Percentiles rank a stretch among this genome's conserved stretches.
Evolutionary conservation across 2,888 invertebrate genomes (phyloP).

Genomic region (Criorhina ranunculi): DNA sequence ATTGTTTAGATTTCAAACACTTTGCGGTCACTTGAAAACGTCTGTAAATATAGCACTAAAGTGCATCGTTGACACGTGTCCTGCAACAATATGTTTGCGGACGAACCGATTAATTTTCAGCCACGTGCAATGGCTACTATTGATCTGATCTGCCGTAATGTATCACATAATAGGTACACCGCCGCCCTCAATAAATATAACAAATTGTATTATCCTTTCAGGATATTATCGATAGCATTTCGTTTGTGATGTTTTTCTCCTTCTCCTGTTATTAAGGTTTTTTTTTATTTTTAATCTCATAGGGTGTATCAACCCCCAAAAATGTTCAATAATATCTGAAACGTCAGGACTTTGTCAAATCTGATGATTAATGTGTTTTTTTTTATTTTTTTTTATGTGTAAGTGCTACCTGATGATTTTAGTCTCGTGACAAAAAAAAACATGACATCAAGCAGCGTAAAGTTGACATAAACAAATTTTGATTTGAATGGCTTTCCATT

Average conservation of each 20-base stretch:
- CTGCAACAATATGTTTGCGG: constrained; percentile 71
- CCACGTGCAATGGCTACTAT: constrained; percentile 66
- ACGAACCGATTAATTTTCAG: constrained; percentile 72
- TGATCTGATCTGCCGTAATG: constrained; percentile 70
- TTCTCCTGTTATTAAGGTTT: constrained; percentile 30
- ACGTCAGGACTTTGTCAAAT: constrained; percentile 66
- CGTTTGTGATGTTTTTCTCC: constrained; percentile 8
- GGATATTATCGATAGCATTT: constrained; percentile 45
- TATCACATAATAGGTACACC: constrained; percentile 44
- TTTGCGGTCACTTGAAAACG: constrained; percentile 70
- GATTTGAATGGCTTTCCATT: constrained; percentile 83
- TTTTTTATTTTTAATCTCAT: constrained; percentile 42
- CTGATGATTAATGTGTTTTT: constrained; percentile 66
- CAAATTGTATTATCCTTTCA: constrained; percentile 72
- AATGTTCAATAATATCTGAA: constrained; percentile 15
- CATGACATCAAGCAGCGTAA: constrained; percentile 48
- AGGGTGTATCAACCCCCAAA: constrained; percentile 16
- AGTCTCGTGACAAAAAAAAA: constrained; percentile 31
- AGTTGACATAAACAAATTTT: constrained; percentile 79
- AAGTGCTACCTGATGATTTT: constrained; percentile 38
- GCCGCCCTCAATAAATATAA: constrained; percentile 67
- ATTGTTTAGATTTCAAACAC: constrained; percentile 63
- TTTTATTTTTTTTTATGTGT: constrained; percentile 20
- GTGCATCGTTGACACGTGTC: constrained; percentile 75
- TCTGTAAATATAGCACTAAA: constrained; percentile 72